A percentile compares a stretch with the other conserved stretches of the same genome.
These are phyloP conservation scores for Tetraodon nigroviridis DNA, from an alignment of 2,113 vertebrate genomes.

Conservation along the genomic window DNA sequence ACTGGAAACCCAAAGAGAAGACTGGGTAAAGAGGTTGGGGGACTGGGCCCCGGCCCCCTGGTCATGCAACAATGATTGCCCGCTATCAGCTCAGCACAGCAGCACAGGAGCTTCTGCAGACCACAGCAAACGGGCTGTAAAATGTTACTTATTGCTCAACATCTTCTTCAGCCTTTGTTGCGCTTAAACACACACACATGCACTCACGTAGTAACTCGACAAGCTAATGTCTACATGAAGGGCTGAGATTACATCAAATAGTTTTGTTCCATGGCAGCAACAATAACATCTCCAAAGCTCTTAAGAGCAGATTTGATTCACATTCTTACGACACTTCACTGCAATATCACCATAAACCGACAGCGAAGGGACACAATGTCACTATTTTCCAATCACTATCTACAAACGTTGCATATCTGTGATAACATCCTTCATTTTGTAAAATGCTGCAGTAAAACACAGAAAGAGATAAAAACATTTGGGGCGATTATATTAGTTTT, in stretches of 20 bases:
- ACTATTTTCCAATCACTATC: too few relatives aligned
- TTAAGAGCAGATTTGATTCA: too few relatives aligned
- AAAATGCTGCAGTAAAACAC: background rate
- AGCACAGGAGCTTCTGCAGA: slow-evolving; percentile 55
- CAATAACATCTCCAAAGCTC: too few relatives aligned
- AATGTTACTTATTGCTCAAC: slow-evolving; percentile 65
- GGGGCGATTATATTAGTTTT: too few relatives aligned
- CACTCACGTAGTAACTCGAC: slow-evolving; percentile 9
- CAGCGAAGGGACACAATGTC: too few relatives aligned
- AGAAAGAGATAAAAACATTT: slow-evolving; percentile 5
- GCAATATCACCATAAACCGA: too few relatives aligned
- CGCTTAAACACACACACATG: slow-evolving; percentile 14
- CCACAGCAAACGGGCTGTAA: slow-evolving; percentile 62
- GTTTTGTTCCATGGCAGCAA: too few relatives aligned
- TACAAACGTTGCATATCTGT: too few relatives aligned
- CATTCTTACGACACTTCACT: too few relatives aligned
- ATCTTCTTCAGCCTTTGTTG: slow-evolving; percentile 26
- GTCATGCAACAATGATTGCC: slow-evolving; percentile 45
- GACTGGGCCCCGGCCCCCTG: slow-evolving; percentile 28
- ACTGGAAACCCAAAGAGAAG: slow-evolving; percentile 7
- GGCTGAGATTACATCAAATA: background rate
- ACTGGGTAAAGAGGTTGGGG: slow-evolving; percentile 13
- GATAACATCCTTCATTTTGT: background rate
- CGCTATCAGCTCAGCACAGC: slow-evolving; percentile 39
- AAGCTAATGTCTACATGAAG: slow-evolving; percentile 38